phyloP scores from a whole-genome alignment of 2,113 vertebrate species.

The Danionella cerebrum region DNA sequence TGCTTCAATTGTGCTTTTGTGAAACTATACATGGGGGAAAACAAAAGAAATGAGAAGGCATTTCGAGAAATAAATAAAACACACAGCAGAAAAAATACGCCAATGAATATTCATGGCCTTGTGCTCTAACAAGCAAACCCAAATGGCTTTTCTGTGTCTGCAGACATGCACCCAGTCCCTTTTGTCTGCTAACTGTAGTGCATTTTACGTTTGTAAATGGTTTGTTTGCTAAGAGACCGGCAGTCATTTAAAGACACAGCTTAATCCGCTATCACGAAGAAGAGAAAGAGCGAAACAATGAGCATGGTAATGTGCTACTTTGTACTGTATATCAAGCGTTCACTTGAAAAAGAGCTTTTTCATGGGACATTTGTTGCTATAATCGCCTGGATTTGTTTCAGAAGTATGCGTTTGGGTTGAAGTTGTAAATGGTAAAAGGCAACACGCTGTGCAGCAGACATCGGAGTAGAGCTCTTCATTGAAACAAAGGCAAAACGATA shows the following conservation, averaged over 20 bases:
- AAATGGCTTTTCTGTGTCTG: conserved; percentile 49
- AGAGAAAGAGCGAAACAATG: conserved; percentile 50
- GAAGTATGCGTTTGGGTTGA: conserved; percentile 9
- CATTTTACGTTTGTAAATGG: conserved; percentile 58
- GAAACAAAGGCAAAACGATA: not conserved
- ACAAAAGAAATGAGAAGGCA: not conserved
- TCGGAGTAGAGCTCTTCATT: not conserved
- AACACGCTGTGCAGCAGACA: conserved; percentile 10
- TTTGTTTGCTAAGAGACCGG: conserved; percentile 54
- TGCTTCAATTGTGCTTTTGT: not conserved
- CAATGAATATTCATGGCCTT: conserved; percentile 56
- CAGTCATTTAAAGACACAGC: conserved; percentile 51
- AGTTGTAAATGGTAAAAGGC: not conserved
- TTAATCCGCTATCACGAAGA: conserved; percentile 54
- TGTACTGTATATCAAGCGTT: conserved; percentile 44
- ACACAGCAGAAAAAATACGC: conserved; percentile 37
- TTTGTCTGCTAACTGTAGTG: conserved; percentile 53
- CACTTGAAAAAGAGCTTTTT: conserved; percentile 49
- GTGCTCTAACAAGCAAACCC: conserved; percentile 43
- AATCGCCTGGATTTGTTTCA: conserved; percentile 17
- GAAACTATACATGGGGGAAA: not conserved
- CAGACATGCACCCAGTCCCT: conserved; percentile 41
- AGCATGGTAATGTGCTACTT: conserved; percentile 43
- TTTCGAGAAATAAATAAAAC: conserved; percentile 47
- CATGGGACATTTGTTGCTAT: conserved; percentile 45